These are phyloP conservation scores for Meda fulgida DNA, from an alignment of 2,797 vertebrate genomes.

Conservation along the genomic window DNA sequence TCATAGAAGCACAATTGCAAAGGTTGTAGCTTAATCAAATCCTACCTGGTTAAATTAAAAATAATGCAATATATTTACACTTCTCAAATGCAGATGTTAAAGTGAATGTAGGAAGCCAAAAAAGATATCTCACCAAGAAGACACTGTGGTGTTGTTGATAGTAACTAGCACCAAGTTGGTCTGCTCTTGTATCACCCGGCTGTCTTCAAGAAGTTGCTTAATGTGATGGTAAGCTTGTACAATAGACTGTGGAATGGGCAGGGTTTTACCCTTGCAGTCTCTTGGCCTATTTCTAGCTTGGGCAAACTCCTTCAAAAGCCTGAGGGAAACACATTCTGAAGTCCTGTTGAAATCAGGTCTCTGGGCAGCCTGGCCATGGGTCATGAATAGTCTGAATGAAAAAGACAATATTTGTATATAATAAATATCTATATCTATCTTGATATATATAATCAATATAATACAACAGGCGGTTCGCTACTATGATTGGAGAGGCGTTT, in stretches of 20 bases:
- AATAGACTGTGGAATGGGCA: constrained; percentile 30
- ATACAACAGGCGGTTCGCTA: too few species aligned
- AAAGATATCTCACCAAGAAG: constrained; percentile 35
- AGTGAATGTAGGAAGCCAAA: neutral
- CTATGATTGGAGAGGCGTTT: too few species aligned
- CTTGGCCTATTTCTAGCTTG: constrained; percentile 46
- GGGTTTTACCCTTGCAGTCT: constrained; percentile 26
- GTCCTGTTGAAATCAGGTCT: constrained; percentile 4
- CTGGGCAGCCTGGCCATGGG: constrained; percentile 42
- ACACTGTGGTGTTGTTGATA: constrained; percentile 40
- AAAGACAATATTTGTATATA: too few species aligned
- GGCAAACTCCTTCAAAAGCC: constrained; percentile 27
- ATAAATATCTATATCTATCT: too few species aligned
- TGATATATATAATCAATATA: too few species aligned
- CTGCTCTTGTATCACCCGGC: too few species aligned
- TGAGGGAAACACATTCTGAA: constrained; percentile 3
- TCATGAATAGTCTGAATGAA: constrained; percentile 15
- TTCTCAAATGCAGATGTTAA: constrained; percentile 2
- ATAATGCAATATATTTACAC: too few species aligned
- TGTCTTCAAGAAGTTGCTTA: too few species aligned
- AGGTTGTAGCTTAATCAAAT: too few species aligned
- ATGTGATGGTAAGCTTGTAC: too few species aligned
- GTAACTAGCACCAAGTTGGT: constrained; percentile 36
- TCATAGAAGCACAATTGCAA: neutral
- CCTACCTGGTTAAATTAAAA: too few species aligned